Base-by-base conservation (phyloP, 2,797 vertebrate species). In the Myiothlypis coronata region DNA sequence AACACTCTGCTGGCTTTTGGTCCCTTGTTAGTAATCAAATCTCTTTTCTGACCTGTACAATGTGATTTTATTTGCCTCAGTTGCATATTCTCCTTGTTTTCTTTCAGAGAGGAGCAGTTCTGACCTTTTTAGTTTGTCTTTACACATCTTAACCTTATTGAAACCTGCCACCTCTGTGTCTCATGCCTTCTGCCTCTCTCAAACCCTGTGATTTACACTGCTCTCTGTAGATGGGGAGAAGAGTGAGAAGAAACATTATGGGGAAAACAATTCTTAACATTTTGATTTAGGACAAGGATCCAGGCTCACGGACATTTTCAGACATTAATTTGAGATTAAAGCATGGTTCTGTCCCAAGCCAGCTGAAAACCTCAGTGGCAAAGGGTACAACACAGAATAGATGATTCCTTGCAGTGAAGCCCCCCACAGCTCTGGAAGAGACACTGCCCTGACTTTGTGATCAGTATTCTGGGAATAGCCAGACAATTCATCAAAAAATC, bases 381-480 rank as follows among this genome's bases (percentile, higher is more conserved):
- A 91, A 1, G 8, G 79, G 23, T 77, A 77, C 41, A 92, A 32
- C 24, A 57, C 26, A 72, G 19, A 82, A n/a, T 0, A 35, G 22
- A 59, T 49, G 20, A 76, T 47, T 82, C 27, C 37, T 70, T 70
- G 68, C 18, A 69, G 24, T n/a, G 59, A 43, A 83, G 30, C 8
- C 69, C 21, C 67, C 50, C 37, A 3, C 16, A 64, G 35, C 34
- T 79, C 32, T 92, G 83, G 43, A 82, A 90, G 63, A 70, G 65
- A 53, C 22, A 10, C 16, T 50, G 80, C 69, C 20, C 35, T 95
- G 74, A 70, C 63, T 75, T 79, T 79, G 69, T 47, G 37, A 82
- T 61, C 26, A 76, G 83, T 81, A 84, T 84, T 75, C 92, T 95
- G 55, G 44, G 78, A 95, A 89, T 21, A 93, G 76, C 22, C 53